Base-by-base conservation (phyloP, 2,797 vertebrate genomes). In the Pampus argenteus region DNA sequence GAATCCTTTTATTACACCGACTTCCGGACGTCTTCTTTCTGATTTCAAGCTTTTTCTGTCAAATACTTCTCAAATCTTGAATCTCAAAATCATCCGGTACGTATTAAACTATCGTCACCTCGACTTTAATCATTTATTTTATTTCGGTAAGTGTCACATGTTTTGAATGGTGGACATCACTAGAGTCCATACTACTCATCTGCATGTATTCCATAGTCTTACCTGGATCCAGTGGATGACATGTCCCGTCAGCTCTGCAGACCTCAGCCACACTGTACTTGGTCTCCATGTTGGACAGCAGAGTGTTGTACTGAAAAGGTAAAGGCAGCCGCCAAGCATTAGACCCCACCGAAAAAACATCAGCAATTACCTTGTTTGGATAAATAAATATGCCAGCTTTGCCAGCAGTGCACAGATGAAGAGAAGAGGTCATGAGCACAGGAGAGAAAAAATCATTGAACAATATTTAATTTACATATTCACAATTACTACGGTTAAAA, bases 201-300 rank as follows among this genome's bases (percentile, higher is more conserved):
- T 18, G 9, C 18, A 68, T 29, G 7, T 51, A 13, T 62, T 54
- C 7, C 9, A 8, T 3, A 6, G 47, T 34, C 92, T 91, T 88
- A 99, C 98, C 97, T 86, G 98, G 98, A 57, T 99, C 98, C 64
- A 99, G 89, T 0, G 94, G 93, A 17, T 93, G 90, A 68, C 98
- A 99, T 1, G 17, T 79, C 0, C 82, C 77, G 14, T 89, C 9
- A 0, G 79, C 40, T 23, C 89, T 91, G 93, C 98, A 99, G 74
- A 97, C 96, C 73, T 94, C 88, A 66, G 97, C 96, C 55, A 96
- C 74, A 0, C 98, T 99, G 90, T 99, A 99, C 0, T 84, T 93
- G 20, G 96, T 97, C 88, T 99, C 98, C 98, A 99, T 99, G 26
- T 95, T 91, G 36, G 97, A 94, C 64, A 99, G 87, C 45, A 99